These are phyloP conservation scores for Gymnodraco acuticeps DNA, from an alignment of 2,797 vertebrate species.

Conservation along the genomic window DNA sequence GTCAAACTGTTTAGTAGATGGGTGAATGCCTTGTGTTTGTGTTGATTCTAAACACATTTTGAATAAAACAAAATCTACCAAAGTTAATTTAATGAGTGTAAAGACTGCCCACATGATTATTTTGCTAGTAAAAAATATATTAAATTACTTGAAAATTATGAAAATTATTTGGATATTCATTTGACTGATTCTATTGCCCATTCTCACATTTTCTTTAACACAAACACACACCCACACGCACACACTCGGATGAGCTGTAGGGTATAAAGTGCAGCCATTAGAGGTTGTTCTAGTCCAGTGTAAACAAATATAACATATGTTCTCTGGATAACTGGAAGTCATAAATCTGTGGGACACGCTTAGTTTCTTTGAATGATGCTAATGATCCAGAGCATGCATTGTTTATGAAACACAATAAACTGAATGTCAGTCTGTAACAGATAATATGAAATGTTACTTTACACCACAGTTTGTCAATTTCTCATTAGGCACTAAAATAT, in stretches of 20 bases:
- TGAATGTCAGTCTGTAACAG: not conserved
- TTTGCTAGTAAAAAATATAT: no score
- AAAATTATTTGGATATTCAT: no score
- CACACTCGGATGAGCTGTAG: not conserved
- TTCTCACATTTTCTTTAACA: not conserved
- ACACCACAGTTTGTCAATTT: not conserved
- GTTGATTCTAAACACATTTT: not conserved
- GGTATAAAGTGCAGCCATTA: slow-evolving; percentile 61
- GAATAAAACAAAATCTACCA: not conserved
- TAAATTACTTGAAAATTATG: no score
- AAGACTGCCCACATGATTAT: not conserved
- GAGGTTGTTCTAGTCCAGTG: slow-evolving; percentile 35
- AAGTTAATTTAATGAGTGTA: not conserved
- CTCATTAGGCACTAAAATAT: not conserved
- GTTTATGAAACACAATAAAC: slow-evolving; percentile 9
- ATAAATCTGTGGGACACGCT: slow-evolving; percentile 34
- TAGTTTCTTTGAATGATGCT: slow-evolving; percentile 15
- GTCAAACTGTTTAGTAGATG: not conserved
- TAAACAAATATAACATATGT: slow-evolving; percentile 46
- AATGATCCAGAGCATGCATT: slow-evolving; percentile 16
- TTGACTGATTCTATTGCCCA: not conserved
- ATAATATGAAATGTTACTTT: slow-evolving; percentile 1
- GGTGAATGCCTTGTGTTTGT: not conserved
- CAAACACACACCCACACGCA: not conserved
- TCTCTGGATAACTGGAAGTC: slow-evolving; percentile 29